A percentile compares a stretch with the other conserved stretches of the same genome.
These are phyloP conservation scores for Alectura lathami DNA, from an alignment of 2,113 vertebrate genomes.

Conservation along the genomic window DNA sequence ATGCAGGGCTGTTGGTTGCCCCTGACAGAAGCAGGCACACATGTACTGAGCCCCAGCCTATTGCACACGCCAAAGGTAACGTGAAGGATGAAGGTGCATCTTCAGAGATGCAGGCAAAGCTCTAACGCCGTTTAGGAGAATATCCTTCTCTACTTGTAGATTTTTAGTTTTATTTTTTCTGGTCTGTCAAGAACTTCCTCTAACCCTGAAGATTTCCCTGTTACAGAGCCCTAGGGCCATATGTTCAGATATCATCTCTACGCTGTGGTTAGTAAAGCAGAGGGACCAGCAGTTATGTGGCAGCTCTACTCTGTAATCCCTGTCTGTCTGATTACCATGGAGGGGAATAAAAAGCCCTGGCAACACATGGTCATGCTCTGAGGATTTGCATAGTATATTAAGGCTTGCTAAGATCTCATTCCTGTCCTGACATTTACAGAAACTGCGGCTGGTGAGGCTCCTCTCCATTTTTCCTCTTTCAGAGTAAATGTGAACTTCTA, in stretches of 20 bases:
- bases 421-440: conserved; percentile 53
- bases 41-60: not conserved
- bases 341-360: conserved; percentile 19
- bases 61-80: too few relatives aligned
- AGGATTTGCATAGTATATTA: conserved; percentile 59
- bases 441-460: not conserved
- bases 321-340: not conserved
- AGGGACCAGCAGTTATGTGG: not conserved
- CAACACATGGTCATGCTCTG: not conserved
- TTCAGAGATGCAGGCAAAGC: not conserved
- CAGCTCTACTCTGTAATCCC: conserved; percentile 6
- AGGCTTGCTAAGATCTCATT: conserved; percentile 44
- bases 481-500: conserved; percentile 38
- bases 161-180: too few relatives aligned
- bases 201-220: not conserved
- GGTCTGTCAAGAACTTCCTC: not conserved
- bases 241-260: not conserved
- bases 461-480: conserved; percentile 29
- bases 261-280: not conserved
- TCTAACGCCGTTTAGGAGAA: not conserved
- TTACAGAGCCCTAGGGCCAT: not conserved
- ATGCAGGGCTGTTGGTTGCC: fast-evolving
- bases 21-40: not conserved
- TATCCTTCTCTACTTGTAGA: not conserved
- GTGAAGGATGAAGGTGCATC: not conserved